Percentiles rank a stretch among this genome's conserved stretches.
phyloP scores from a whole-genome alignment of 2,888 invertebrate genomes.

The Pandemis corylana region DNA sequence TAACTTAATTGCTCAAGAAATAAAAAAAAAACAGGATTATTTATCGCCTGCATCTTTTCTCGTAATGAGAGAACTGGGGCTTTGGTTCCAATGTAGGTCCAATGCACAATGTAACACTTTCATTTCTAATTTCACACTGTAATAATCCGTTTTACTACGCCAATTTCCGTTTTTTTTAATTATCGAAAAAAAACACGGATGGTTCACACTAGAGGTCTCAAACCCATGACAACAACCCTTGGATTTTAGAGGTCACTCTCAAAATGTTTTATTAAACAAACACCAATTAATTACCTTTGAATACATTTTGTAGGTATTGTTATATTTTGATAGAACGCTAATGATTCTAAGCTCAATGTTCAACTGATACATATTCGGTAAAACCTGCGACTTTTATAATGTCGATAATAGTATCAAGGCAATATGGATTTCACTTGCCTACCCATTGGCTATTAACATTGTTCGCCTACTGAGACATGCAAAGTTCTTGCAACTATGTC shows the following conservation, averaged over 20 bases:
- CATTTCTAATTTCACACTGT: too few species aligned
- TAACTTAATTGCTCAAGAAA: too few species aligned
- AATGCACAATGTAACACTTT: too few species aligned
- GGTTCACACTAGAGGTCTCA: not conserved
- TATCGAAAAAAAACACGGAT: too few species aligned
- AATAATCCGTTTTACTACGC: too few species aligned
- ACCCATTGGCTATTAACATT: conserved; percentile 52
- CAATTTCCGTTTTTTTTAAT: too few species aligned
- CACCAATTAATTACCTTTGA: conserved; percentile 63
- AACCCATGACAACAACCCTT: too few species aligned
- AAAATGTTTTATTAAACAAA: not conserved
- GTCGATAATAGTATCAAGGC: conserved; percentile 73
- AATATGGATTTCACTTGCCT: conserved; percentile 73
- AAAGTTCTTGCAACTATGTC: conserved; percentile 64
- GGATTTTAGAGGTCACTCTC: not conserved
- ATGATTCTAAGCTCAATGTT: conserved; percentile 56
- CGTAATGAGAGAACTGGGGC: too few species aligned
- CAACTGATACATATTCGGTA: conserved; percentile 69
- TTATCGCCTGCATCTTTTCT: too few species aligned
- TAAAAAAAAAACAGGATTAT: too few species aligned
- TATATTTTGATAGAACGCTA: conserved; percentile 50
- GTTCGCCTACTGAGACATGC: conserved; percentile 60
- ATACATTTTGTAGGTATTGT: conserved; percentile 62
- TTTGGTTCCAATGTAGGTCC: too few species aligned
- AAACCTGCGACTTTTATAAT: conserved; percentile 76